Base-by-base conservation (phyloP, 23 tunicate genomes). In the Botrylloides violaceus region DNA sequence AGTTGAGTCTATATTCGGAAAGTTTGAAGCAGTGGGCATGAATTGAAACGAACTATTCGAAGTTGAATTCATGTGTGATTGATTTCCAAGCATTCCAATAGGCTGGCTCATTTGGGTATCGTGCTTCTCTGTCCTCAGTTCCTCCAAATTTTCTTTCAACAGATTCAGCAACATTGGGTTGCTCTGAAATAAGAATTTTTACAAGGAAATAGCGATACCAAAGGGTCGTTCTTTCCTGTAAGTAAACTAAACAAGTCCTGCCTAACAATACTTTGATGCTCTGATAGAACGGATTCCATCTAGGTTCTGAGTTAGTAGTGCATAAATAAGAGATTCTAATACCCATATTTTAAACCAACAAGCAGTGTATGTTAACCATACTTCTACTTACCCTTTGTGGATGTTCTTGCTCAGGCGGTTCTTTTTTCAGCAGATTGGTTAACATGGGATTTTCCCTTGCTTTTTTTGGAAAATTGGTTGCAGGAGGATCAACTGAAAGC, bases 111-210 rank as follows among this genome's bases (percentile, higher is more conserved):
- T 48, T 37, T 66, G 88, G 20, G 32, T 71, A 38, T 53, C 49
- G 22, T 34, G 32, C 0, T 71, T 49, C 19, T 38, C 49, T 31
- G 27, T 57, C 5, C 70, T 73, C 0, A 23, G 18, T 4, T 63
- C 7, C 34, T 63, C 70, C 34, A 4, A 3, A 9, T 63, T 33
- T 30, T 76, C 83, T 43, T 79, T 80, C 33, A 87, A 71, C 65
- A 80, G 62, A 50, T 32, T 59, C 83, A 87, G n/a, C 34, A 87
- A 38, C 86, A 87, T 87, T 15, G 95, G 95, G 49, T 87, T 84
- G 38, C 53, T 76, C 95, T 87, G 59, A 9, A 66, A 66, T 7
- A 34, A n/a, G n/a, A n/a, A n/a, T n/a, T n/a, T n/a, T n/a, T n/a
- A n/a, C n/a, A n/a, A n/a, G n/a, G n/a, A n/a, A n/a, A n/a, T n/a